Percentiles rank a stretch among this genome's conserved stretches.
Evolutionary conservation across 2,113 vertebrate species (phyloP).

Genomic region (Epinephelus lanceolatus): DNA sequence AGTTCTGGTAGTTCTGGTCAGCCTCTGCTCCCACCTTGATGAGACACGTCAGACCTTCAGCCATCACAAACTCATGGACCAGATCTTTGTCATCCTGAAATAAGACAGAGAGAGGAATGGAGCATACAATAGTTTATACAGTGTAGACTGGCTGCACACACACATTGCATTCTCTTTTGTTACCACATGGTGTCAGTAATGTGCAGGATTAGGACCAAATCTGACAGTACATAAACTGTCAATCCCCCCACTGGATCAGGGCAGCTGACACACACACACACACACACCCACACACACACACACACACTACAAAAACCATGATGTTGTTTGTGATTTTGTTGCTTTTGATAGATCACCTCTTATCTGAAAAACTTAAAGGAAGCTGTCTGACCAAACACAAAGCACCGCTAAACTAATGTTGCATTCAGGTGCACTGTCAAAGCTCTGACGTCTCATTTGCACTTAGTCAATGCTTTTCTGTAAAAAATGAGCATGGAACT

Average conservation of each 20-base stretch:
- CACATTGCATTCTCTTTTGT: not conserved
- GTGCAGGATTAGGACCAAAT: conserved; percentile 7
- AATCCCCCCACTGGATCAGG: not conserved
- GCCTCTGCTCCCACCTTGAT: conserved; percentile 97
- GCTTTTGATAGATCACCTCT: not conserved
- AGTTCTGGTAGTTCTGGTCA: conserved; percentile 99
- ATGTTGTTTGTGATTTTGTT: not conserved
- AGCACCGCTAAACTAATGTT: not conserved
- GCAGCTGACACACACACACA: conserved; percentile 6
- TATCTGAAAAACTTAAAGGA: not conserved
- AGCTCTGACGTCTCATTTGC: not conserved
- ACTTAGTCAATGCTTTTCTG: not conserved
- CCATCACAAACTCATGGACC: conserved; percentile 97
- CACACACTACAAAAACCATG: conserved; percentile 20
- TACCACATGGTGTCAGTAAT: conserved; percentile 67
- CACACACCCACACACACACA: conserved; percentile 26
- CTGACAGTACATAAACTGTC: not conserved
- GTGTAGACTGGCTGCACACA: not conserved
- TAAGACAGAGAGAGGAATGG: not conserved
- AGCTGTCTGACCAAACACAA: not conserved
- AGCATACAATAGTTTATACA: not conserved
- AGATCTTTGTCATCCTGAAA: conserved; percentile 96
- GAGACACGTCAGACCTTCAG: conserved; percentile 95
- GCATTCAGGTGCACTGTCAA: not conserved
- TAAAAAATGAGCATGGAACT: not conserved